phyloP scores from a whole-genome alignment of 2,888 invertebrate genomes.

The Omphaloscelis lunosa region DNA sequence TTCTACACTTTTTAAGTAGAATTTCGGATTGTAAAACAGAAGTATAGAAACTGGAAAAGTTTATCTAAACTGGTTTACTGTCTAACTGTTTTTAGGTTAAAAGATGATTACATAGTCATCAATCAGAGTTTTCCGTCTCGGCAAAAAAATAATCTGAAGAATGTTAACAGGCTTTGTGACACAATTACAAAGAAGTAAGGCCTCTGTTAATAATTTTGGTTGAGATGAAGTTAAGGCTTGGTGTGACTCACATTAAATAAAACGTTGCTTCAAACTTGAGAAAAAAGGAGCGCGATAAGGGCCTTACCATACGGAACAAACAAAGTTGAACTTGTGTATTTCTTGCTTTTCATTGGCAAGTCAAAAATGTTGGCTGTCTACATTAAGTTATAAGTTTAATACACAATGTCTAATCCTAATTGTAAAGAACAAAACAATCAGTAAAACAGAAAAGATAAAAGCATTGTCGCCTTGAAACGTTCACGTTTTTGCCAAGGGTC shows the following conservation, averaged over 20 bases:
- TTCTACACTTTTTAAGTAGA: slow-evolving; percentile 19
- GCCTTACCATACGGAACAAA: slow-evolving; percentile 1
- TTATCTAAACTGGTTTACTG: background rate
- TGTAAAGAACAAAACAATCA: slow-evolving; percentile 86
- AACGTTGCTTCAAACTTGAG: slow-evolving; percentile 22
- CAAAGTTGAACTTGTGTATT: slow-evolving; percentile 14
- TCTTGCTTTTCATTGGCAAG: slow-evolving; percentile 30
- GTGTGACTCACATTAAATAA: slow-evolving; percentile 6
- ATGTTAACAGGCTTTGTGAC: slow-evolving; percentile 13
- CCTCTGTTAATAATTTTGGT: background rate
- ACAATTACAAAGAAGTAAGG: background rate
- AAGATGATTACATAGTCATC: background rate
- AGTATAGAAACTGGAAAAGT: background rate
- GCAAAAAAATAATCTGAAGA: slow-evolving; percentile 6
- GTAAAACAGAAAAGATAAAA: slow-evolving; percentile 90
- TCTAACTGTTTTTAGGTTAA: background rate
- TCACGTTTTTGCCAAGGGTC: slow-evolving; percentile 89
- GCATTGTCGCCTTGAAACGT: slow-evolving; percentile 89
- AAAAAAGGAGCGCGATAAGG: slow-evolving; percentile 25
- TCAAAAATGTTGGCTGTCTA: slow-evolving; percentile 19
- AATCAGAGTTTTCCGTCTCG: background rate
- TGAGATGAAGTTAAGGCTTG: slow-evolving; percentile 1
- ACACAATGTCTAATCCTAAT: slow-evolving; percentile 80
- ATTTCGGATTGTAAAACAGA: slow-evolving; percentile 9
- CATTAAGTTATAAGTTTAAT: slow-evolving; percentile 58